A percentile compares a stretch with the other conserved stretches of the same genome.
These are phyloP conservation scores for Drosophila pruinosa DNA, from an alignment of 1,140 invertebrate genomes.

Conservation along the genomic window DNA sequence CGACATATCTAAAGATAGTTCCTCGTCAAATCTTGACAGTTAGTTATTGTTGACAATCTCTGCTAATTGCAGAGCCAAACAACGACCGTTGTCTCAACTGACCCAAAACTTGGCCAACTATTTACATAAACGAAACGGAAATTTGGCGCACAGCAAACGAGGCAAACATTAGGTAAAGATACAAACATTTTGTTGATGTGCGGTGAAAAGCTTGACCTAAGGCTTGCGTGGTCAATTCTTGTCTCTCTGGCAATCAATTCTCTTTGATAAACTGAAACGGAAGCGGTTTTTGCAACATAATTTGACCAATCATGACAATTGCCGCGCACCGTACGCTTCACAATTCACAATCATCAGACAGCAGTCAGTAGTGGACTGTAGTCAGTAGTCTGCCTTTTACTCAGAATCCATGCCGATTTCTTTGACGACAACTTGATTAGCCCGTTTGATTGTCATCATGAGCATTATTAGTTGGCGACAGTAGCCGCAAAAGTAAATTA, in stretches of 20 bases:
- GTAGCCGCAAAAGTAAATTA: constrained; percentile 72
- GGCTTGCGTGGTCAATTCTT: background rate
- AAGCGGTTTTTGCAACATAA: constrained; percentile 67
- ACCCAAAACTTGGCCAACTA: constrained; percentile 61
- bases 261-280: constrained; percentile 75
- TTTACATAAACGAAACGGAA: constrained; percentile 71
- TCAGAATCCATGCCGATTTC: constrained; percentile 71
- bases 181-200: background rate
- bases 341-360: constrained; percentile 21
- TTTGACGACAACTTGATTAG: constrained; percentile 71
- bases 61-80: constrained; percentile 63
- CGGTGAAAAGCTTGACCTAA: constrained; percentile 17
- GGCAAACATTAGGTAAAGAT: constrained; percentile 47
- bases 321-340: constrained; percentile 31
- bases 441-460: constrained; percentile 57
- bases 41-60: constrained; percentile 60
- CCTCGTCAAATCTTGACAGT: constrained; percentile 8
- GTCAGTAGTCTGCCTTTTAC: constrained; percentile 31
- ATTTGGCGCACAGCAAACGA: constrained; percentile 58
- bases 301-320: constrained; percentile 56
- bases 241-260: constrained; percentile 55
- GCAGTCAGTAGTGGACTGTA: background rate
- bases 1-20: constrained; percentile 23
- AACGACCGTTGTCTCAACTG: constrained; percentile 45
- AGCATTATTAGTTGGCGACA: constrained; percentile 37